A percentile compares a stretch with the other conserved stretches of the same genome.
Conservation (phyloP, 1,140 invertebrate genomes). For the Diachasmimorpha longicaudata region DNA sequence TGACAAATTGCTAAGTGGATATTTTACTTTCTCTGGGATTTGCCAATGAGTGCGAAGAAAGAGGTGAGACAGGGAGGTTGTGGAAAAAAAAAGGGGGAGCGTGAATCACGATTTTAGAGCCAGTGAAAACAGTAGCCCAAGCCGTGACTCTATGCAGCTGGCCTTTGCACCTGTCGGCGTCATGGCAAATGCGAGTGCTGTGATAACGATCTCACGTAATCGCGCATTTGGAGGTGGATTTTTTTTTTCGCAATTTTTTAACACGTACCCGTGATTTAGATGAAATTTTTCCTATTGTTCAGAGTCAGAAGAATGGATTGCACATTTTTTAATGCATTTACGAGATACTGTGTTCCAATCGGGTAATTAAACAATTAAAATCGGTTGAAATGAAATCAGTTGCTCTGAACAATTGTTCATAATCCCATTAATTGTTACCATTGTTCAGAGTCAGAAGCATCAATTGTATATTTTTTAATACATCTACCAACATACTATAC, state of each 20-base stretch:
- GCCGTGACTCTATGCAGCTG: slow-evolving; percentile 23
- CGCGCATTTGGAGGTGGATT: not conserved
- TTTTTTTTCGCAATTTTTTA: not conserved
- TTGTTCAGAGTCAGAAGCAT: no score
- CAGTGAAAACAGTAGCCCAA: slow-evolving; percentile 15
- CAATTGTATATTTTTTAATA: not conserved
- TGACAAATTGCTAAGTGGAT: not conserved
- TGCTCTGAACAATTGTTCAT: no score
- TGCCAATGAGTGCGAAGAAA: not conserved
- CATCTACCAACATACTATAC: not conserved
- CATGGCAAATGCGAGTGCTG: not conserved
- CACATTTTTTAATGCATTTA: no score
- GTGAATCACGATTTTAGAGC: slow-evolving; percentile 8
- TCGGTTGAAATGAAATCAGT: no score
- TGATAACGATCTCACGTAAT: slow-evolving; percentile 19
- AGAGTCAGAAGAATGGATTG: no score
- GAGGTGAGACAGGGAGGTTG: not conserved
- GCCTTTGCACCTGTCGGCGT: slow-evolving; percentile 24
- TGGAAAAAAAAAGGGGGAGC: not conserved
- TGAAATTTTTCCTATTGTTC: no score
- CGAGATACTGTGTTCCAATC: no score
- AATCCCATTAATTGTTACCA: no score
- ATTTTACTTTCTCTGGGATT: slow-evolving; percentile 1
- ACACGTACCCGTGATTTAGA: not conserved
- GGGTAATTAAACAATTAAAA: no score